Base-by-base conservation (phyloP, 1,140 invertebrate genomes). In the Sarcophaga bullata region DNA sequence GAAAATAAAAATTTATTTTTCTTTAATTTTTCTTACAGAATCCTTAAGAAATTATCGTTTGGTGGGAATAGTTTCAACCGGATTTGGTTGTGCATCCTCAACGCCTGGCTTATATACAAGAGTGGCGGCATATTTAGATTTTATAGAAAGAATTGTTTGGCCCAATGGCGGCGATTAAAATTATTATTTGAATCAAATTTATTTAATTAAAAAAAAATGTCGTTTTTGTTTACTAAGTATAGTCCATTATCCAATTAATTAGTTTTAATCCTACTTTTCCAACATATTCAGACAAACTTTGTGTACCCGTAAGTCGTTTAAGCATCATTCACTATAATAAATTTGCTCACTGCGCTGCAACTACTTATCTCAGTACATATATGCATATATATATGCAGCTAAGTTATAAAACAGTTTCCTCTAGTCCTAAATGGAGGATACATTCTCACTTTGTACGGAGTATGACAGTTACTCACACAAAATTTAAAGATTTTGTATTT, bases 131-230 rank as follows among this genome's bases (percentile, higher is more conserved):
- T 95, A 92, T 83, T 87, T 94, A 11, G 91, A 92, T 6, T 95
- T 94, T 92, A 94, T 95, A 62, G 94, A 94, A 85, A 83, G 86
- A 13, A 88, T 92, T 5, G 93, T 94, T 3, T 94, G 94, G 94
- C 91, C 91, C 19, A 76, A 83, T 83, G 54, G 78, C 19, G 49
- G 62, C 37, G 68, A 76, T 50, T 76, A 13, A 46, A 81, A 37
- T 37, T 37, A 37, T 37, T 37, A 37, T 37, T 2, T 37, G 25
- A 37, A 37, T 2, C 4, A 25, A 75, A 46, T 76, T 25, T 15
- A 6, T 54, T 8, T 37, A 15, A 73, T 25, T 19, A 52, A 52
- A 7, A 47, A 75, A 46, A 82, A 75, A 82, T 19, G 46, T 37
- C 25, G 25, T 37, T 37, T 37, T 37, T 37, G 4, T 37, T 49